Evolutionary conservation across 2,113 vertebrate genomes (phyloP).

Genomic region (Cyphotilapia sp.): DNA sequence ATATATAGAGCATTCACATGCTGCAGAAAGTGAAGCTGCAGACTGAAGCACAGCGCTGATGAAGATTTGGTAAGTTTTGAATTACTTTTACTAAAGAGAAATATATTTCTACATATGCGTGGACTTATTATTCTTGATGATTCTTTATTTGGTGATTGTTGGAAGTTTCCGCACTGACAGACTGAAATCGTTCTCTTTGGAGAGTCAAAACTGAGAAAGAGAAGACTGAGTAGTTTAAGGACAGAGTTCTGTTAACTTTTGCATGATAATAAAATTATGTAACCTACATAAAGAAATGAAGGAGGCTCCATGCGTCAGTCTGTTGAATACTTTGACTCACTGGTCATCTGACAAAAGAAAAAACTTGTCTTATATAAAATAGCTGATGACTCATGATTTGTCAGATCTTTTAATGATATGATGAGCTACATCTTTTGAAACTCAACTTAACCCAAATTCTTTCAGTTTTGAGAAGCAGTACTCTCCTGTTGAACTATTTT

Average conservation of each 20-base stretch:
- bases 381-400: not conserved
- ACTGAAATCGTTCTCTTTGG: not conserved
- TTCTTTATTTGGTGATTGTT: not conserved
- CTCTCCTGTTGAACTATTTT: not conserved
- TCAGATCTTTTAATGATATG: not conserved
- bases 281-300: not conserved
- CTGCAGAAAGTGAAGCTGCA: not conserved
- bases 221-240: accelerated
- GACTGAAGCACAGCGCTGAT: accelerated
- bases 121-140: not conserved
- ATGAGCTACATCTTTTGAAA: not conserved
- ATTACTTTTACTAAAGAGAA: not conserved
- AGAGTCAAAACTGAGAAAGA: accelerated
- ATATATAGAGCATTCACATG: accelerated
- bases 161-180: not conserved
- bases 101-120: accelerated
- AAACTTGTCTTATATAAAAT: not conserved
- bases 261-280: accelerated
- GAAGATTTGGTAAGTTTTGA: not conserved
- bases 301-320: not conserved
- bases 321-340: not conserved
- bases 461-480: not conserved
- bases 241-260: not conserved
- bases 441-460: not conserved
- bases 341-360: not conserved